phyloP scores from a whole-genome alignment of 2,113 vertebrate genomes.

The Ondatra zibethicus region DNA sequence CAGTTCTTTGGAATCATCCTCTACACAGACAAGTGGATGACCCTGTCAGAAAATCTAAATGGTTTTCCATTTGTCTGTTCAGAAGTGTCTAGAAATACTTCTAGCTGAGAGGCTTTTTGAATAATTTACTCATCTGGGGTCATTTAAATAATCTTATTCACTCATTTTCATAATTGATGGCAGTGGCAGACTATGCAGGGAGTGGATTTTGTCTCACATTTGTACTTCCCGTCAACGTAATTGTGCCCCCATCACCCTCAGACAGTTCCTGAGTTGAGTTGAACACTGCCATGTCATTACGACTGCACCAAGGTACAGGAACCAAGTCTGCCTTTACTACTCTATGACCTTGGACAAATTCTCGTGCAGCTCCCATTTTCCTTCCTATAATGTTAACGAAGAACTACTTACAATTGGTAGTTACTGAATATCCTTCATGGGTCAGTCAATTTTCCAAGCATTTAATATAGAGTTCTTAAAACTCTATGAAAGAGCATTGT shows the following conservation, averaged over 20 bases:
- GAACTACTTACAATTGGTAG: neutral
- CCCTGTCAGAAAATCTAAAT: conserved; percentile 64
- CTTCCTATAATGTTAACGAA: neutral
- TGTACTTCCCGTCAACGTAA: conserved; percentile 41
- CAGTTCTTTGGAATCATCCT: neutral
- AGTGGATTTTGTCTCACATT: conserved; percentile 65
- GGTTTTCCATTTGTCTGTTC: conserved; percentile 64
- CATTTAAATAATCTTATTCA: conserved; percentile 79
- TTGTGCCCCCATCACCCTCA: neutral
- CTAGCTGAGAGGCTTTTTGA: conserved; percentile 70
- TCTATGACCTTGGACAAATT: conserved; percentile 1
- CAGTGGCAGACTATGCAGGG: conserved; percentile 51
- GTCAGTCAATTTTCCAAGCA: neutral
- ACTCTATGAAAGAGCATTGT: neutral
- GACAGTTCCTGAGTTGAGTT: neutral
- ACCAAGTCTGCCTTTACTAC: neutral
- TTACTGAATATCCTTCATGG: neutral
- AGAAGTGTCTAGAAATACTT: conserved; percentile 80
- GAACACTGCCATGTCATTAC: no score
- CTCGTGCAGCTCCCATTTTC: neutral
- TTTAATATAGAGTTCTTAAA: neutral
- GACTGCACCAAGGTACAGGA: no score
- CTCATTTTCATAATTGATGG: conserved; percentile 79
- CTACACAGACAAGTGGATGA: conserved; percentile 19
- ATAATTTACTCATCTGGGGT: conserved; percentile 76